Evolutionary conservation across 2,888 invertebrate genomes (phyloP).

Genomic region (Xylophagus ater): DNA sequence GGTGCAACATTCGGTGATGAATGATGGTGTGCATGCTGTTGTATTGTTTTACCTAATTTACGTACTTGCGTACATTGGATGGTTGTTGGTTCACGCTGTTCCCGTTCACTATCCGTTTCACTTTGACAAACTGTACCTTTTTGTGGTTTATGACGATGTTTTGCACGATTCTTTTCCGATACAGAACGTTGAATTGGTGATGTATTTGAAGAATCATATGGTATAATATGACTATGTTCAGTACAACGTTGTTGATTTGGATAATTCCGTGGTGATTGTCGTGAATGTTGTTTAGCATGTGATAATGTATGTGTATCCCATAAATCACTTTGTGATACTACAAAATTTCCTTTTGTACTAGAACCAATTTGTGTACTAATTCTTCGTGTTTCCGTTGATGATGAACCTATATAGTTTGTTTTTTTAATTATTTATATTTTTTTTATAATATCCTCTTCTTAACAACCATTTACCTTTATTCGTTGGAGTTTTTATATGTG

Average conservation of each 20-base stretch:
- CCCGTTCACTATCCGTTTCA: conserved; percentile 43
- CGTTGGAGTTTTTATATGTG: conserved; percentile 31
- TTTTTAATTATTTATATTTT: not conserved
- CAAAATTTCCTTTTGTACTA: conserved; percentile 43
- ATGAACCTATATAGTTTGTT: conserved; percentile 17
- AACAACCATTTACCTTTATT: conserved; percentile 20
- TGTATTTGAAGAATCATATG: conserved; percentile 31
- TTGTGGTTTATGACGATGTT: conserved; percentile 41
- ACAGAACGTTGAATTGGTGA: conserved; percentile 52
- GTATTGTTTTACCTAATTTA: conserved; percentile 30
- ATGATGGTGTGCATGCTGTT: conserved; percentile 45
- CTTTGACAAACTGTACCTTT: conserved; percentile 44
- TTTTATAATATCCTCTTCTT: not conserved
- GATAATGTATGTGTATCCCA: conserved; percentile 55
- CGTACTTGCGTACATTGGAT: conserved; percentile 28
- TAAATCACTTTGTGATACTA: conserved; percentile 54
- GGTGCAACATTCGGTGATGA: conserved; percentile 53
- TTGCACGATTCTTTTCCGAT: conserved; percentile 51
- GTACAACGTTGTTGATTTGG: conserved; percentile 34
- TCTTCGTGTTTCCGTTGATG: conserved; percentile 31
- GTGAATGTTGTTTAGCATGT: conserved; percentile 37
- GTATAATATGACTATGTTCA: conserved; percentile 36
- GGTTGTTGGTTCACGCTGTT: conserved; percentile 31
- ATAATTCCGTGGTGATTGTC: conserved; percentile 38
- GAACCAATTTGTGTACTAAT: conserved; percentile 34